Conservation (phyloP, 1,140 invertebrate species). For the Drosophila micromelanica region DNA sequence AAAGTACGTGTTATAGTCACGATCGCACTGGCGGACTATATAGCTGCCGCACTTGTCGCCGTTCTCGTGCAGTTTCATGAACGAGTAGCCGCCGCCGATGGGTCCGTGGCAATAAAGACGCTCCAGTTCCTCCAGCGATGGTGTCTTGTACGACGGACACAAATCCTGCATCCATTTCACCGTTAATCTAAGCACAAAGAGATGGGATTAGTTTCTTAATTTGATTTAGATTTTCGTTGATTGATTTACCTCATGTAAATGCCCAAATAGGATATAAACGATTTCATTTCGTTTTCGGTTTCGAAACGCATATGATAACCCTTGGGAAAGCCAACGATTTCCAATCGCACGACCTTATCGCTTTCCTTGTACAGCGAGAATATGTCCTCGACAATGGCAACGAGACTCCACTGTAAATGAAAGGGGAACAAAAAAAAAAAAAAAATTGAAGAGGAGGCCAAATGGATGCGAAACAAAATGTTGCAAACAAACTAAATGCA, state of each 20-base stretch:
- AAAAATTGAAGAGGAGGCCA: constrained; percentile 5
- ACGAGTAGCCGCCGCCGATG: constrained; percentile 92
- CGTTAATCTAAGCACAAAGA: constrained; percentile 86
- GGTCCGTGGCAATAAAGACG: constrained; percentile 94
- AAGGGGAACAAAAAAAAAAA: no score
- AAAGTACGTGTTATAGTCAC: constrained; percentile 90
- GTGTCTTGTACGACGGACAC: constrained; percentile 91
- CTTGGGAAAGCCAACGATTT: constrained; percentile 69
- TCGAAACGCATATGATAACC: constrained; percentile 75
- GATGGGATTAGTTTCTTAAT: background rate
- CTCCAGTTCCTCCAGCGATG: constrained; percentile 90
- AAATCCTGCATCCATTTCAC: constrained; percentile 96
- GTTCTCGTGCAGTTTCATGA: constrained; percentile 92
- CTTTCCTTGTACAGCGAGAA: constrained; percentile 83
- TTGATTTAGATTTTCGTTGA: background rate
- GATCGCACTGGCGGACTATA: constrained; percentile 92
- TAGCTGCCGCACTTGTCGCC: constrained; percentile 90
- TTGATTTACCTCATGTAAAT: constrained; percentile 90
- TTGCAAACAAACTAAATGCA: background rate
- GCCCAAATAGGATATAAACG: constrained; percentile 93
- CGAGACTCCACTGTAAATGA: constrained; percentile 87
- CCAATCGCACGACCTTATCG: constrained; percentile 56
- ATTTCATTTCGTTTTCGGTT: constrained; percentile 83
- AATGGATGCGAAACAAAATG: constrained; percentile 2
- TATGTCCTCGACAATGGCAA: constrained; percentile 93